Base-by-base conservation (phyloP, 1,140 invertebrate species). In the Eurosta solidaginis region DNA sequence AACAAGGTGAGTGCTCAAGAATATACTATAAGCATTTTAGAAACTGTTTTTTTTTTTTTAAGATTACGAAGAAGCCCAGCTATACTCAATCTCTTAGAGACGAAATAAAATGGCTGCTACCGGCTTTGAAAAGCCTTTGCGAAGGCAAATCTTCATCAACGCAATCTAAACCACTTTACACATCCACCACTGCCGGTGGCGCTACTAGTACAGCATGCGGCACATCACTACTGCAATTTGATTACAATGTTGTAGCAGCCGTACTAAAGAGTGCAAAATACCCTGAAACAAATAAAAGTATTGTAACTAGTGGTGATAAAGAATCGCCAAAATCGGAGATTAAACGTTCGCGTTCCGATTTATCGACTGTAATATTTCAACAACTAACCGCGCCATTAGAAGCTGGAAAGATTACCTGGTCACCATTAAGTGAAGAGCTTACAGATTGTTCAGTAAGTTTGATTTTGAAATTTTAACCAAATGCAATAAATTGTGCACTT, bases 291-390 rank as follows among this genome's bases (percentile, higher is more conserved):
- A 50, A 76, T 12, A 85, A 81, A 74, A 86, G 84, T 22, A 85
- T 82, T 74, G 81, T 84, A 0, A 78, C 50, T 20, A 90, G 82
- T 54, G 85, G 83, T 75, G 91, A 92, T 77, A 92, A 91, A 80
- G 91, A 92, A 40, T 83, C 85, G 12, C 81, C 89, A 25, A 89
- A 91, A 79, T 90, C 90, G 78, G 90, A 89, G 79, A 89, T 89
- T 4, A 92, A 92, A 82, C 89, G 90, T 49, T 88, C 89, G 59
- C 87, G 92, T 27, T 90, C 88, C 9, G 92, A 93, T 87, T 85
- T 93, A 22, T 92, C 92, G 0, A 89, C 89, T 4, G 90, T 89
- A 45, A 93, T 93, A 79, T 86, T 93, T 17, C 92, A 93, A 82
- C 92, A 93, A 80, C 82, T 93, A 49, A 91, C 92, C 25, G 90